Base-by-base conservation (phyloP, 2,888 invertebrate species). In the Bombylius discolor region DNA sequence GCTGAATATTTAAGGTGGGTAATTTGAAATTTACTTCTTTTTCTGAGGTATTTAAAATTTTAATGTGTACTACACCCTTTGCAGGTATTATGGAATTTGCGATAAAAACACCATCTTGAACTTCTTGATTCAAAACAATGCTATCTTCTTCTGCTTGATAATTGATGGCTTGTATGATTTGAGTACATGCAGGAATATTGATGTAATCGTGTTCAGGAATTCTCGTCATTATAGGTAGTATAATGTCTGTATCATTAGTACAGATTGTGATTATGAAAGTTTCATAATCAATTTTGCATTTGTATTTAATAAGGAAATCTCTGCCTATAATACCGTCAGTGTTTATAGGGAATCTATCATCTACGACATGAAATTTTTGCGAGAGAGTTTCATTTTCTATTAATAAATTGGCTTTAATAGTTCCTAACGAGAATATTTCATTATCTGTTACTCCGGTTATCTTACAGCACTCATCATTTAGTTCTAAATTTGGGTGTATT, bases 261-360 rank as follows among this genome's bases (percentile, higher is more conserved):
- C 33, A 5, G 8, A 54, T 47, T 13, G 53, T 45, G 5, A 55
- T 33, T 13, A 49, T 52, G 34, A 48, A 49, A 32, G 45, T 46
- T 52, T 52, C 57, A 31, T 44, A 55, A 39, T 49, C 49, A 48
- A 55, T 57, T 31, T 55, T 55, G 32, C 57, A 51, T 1, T 42
- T 46, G 13, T 45, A 33, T 11, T 32, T 12, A 3, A 36, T 36
- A 11, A 50, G 49, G 23, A 56, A 49, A 42, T 53, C 53, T 32
- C 50, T 47, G n/a, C 53, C 52, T 11, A 53, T 31, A 32, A 52
- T 52, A 32, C 56, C 56, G 44, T 56, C 31, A 12, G 52, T 56
- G 14, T 42, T n/a, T 14, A 56, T 50, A 13, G 52, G 56, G 14
- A 56, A 52, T 13, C 52, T 48, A 5, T 52, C 47, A 33, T 52